Conservation (phyloP, 2,113 vertebrate species). For the Cololabis saira region DNA sequence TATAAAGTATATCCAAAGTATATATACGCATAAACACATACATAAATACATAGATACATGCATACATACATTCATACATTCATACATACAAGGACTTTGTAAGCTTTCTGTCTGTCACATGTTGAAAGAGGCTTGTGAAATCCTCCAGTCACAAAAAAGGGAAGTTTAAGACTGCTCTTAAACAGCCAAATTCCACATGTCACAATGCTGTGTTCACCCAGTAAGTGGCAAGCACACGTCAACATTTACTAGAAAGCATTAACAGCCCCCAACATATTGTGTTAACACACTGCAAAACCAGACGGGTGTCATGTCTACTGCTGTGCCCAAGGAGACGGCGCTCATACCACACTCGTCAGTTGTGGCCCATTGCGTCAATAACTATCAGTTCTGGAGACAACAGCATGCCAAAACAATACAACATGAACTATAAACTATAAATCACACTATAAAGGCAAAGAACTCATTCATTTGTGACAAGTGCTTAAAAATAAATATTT, state of each 20-base stretch:
- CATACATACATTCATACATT: too few relatives aligned
- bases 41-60: too few relatives aligned
- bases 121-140: slow-evolving; percentile 60
- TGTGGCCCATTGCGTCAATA: slow-evolving; percentile 27
- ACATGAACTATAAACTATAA: too few relatives aligned
- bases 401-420: slow-evolving; percentile 8
- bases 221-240: slow-evolving; percentile 78
- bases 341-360: neutral
- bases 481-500: slow-evolving; percentile 11
- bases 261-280: slow-evolving; percentile 40
- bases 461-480: slow-evolving; percentile 20
- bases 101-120: slow-evolving; percentile 12
- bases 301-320: slow-evolving; percentile 20
- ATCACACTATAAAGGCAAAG: slow-evolving; percentile 39
- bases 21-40: too few relatives aligned
- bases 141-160: slow-evolving; percentile 48
- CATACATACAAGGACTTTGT: neutral
- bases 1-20: too few relatives aligned
- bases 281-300: slow-evolving; percentile 26
- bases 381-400: slow-evolving; percentile 5
- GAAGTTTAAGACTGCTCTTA: slow-evolving; percentile 54
- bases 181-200: slow-evolving; percentile 69
- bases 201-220: slow-evolving; percentile 67
- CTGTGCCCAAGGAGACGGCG: neutral
- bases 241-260: slow-evolving; percentile 65